phyloP scores from a whole-genome alignment of 2,888 invertebrate genomes.

The Hedya salicella region DNA sequence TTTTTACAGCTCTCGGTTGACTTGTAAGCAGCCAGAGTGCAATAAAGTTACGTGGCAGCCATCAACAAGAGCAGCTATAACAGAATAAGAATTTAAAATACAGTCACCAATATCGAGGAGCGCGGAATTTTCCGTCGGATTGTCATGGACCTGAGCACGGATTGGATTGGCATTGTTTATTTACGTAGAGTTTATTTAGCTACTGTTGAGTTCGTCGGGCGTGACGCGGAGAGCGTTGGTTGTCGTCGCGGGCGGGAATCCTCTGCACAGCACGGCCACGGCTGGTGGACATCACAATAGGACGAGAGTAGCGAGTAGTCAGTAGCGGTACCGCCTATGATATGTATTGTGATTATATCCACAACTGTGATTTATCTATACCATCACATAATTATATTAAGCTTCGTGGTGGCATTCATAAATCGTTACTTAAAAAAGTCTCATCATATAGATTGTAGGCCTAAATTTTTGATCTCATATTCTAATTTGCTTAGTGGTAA shows the following conservation, averaged over 20 bases:
- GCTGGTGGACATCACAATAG: conserved; percentile 58
- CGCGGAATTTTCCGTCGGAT: conserved; percentile 55
- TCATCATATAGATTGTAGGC: conserved; percentile 83
- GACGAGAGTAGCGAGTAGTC: conserved; percentile 68
- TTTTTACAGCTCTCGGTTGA: conserved; percentile 71
- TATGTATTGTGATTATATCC: conserved; percentile 80
- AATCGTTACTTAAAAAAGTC: conserved; percentile 81
- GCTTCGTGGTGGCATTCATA: conserved; percentile 78
- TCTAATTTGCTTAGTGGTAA: conserved; percentile 85
- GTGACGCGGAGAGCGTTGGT: conserved; percentile 47
- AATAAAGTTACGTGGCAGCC: conserved; percentile 71
- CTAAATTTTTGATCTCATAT: conserved; percentile 85
- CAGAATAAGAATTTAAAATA: conserved; percentile 38
- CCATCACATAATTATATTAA: conserved; percentile 76
- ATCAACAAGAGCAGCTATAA: conserved; percentile 70
- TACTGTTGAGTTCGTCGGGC: conserved; percentile 69
- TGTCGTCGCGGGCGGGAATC: conserved; percentile 6
- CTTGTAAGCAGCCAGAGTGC: conserved; percentile 70
- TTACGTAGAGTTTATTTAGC: conserved; percentile 68
- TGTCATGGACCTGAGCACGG: conserved; percentile 73
- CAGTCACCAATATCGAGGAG: conserved; percentile 48
- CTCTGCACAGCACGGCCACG: conserved; percentile 16
- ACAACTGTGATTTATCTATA: conserved; percentile 82
- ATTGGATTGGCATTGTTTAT: conserved; percentile 62
- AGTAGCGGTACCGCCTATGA: conserved; percentile 81